Percentiles rank a stretch among this genome's conserved stretches.
phyloP scores from a whole-genome alignment of 2,888 invertebrate species.

The Callimorpha dominula region DNA sequence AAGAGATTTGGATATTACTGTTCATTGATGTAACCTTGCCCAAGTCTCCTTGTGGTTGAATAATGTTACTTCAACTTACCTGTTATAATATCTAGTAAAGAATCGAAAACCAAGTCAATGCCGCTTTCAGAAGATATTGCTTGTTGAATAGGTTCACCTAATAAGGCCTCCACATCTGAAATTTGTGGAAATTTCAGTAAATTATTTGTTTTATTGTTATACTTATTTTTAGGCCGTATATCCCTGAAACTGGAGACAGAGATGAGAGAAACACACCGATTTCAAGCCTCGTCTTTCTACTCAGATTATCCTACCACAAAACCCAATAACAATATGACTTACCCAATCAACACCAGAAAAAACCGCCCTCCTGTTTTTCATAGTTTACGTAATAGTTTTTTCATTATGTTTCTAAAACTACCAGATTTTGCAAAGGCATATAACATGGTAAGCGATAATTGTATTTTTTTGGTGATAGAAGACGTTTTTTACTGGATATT shows the following conservation, averaged over 20 bases:
- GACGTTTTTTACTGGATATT: neutral
- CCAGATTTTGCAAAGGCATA: neutral
- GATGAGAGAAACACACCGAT: neutral
- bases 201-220: conserved; percentile 10
- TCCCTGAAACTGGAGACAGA: neutral
- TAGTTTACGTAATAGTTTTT: too few species aligned
- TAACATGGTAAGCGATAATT: neutral
- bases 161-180: conserved; percentile 90
- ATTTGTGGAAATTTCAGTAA: conserved; percentile 34
- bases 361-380: too few species aligned
- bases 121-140: conserved; percentile 91
- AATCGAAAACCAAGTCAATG: conserved; percentile 91
- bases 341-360: neutral
- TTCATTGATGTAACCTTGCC: too few species aligned
- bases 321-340: neutral
- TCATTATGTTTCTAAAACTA: neutral
- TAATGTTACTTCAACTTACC: conserved; percentile 76
- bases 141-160: conserved; percentile 92
- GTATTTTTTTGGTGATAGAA: neutral
- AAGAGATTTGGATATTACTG: too few species aligned
- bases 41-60: too few species aligned
- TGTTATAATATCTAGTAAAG: conserved; percentile 89
- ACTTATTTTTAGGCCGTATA: too few species aligned
- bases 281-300: neutral
- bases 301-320: neutral